Percentiles rank a stretch among this genome's conserved stretches.
Evolutionary conservation across 2,888 invertebrate species (phyloP).

Genomic region (Pheosia tremula): DNA sequence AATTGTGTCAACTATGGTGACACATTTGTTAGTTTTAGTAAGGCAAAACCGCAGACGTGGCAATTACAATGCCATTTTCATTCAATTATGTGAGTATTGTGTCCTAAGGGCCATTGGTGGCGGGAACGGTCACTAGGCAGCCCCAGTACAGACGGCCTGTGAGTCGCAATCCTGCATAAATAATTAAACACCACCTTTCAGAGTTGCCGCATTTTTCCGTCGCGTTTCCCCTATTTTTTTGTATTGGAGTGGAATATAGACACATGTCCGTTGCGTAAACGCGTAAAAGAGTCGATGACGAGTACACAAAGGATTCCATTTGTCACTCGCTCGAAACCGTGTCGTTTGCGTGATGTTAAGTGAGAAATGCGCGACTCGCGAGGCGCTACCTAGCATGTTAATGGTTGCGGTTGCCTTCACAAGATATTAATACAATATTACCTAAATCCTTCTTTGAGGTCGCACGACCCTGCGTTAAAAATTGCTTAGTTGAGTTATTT

Average conservation of each 20-base stretch:
- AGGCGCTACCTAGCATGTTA: slow-evolving; percentile 18
- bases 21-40: too few species aligned
- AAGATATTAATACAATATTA: slow-evolving; percentile 22
- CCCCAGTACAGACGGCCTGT: slow-evolving; percentile 16
- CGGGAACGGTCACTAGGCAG: slow-evolving; percentile 27
- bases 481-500: slow-evolving; percentile 21
- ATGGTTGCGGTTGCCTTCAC: slow-evolving; percentile 16
- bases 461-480: slow-evolving; percentile 15
- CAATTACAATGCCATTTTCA: too few species aligned
- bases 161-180: slow-evolving; percentile 45
- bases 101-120: background rate
- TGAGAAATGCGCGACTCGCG: slow-evolving; percentile 10
- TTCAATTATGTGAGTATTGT: too few species aligned
- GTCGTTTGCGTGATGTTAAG: slow-evolving; percentile 27
- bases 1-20: too few species aligned
- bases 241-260: slow-evolving; percentile 18
- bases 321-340: slow-evolving; percentile 28
- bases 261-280: slow-evolving; percentile 30
- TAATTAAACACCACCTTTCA: slow-evolving; percentile 47
- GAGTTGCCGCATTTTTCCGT: slow-evolving; percentile 36
- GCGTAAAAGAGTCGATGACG: slow-evolving; percentile 28
- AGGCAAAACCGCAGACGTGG: too few species aligned
- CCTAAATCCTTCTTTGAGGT: slow-evolving; percentile 12
- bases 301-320: slow-evolving; percentile 32
- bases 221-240: slow-evolving; percentile 31